Evolutionary conservation across 2,797 vertebrate genomes (phyloP).

Genomic region (Ctenopoma kingsleyae): DNA sequence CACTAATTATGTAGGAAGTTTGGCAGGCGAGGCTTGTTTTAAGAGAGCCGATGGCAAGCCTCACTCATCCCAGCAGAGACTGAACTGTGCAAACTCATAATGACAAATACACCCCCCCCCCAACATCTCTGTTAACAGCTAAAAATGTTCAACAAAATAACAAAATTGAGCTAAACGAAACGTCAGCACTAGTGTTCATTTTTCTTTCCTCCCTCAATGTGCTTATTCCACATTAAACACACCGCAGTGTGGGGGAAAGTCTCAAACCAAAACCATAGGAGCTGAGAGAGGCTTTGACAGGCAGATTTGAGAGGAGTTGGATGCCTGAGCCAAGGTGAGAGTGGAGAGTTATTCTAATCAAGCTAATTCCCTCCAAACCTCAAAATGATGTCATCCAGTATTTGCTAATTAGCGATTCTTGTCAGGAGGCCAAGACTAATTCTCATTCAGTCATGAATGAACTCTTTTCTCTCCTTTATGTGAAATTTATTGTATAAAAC

Average conservation of each 20-base stretch:
- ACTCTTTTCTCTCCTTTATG: conserved; percentile 30
- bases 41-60: conserved; percentile 77
- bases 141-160: conserved; percentile 62
- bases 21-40: conserved; percentile 80
- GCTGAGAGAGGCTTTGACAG: conserved; percentile 61
- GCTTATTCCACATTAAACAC: conserved; percentile 69
- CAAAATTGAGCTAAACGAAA: conserved; percentile 63
- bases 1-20: conserved; percentile 84
- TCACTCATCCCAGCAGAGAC: conserved; percentile 73
- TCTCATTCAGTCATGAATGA: conserved; percentile 72
- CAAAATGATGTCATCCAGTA: conserved; percentile 80
- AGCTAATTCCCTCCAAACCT: conserved; percentile 78
- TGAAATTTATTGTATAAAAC: conserved; percentile 39
- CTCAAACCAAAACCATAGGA: conserved; percentile 44
- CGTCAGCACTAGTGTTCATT: conserved; percentile 61
- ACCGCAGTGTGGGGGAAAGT: conserved; percentile 30
- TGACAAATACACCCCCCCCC: conserved; percentile 69
- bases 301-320: conserved; percentile 56
- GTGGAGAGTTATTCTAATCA: conserved; percentile 81
- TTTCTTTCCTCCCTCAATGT: conserved; percentile 54
- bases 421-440: conserved; percentile 74
- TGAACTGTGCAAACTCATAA: conserved; percentile 73
- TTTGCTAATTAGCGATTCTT: conserved; percentile 82
- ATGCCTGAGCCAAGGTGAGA: conserved; percentile 74
- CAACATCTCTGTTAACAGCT: conserved; percentile 48